These are phyloP conservation scores for Acrobasis consociella DNA, from an alignment of 2,888 invertebrate genomes.

Conservation along the genomic window DNA sequence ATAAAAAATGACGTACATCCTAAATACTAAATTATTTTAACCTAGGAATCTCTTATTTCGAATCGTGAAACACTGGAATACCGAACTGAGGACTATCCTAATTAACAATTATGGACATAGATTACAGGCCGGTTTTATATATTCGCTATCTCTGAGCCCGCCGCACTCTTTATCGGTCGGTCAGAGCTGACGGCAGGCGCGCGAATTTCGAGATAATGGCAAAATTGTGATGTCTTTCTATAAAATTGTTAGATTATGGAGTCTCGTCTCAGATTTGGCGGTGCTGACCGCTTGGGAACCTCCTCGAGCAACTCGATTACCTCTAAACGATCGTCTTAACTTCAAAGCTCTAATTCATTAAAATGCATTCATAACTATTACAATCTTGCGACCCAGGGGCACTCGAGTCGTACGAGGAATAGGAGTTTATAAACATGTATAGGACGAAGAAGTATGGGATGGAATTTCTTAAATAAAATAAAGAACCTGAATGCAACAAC, in stretches of 20 bases:
- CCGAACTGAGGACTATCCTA: conserved; percentile 71
- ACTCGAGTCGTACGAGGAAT: conserved; percentile 46
- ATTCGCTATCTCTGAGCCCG: conserved; percentile 64
- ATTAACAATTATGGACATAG: conserved; percentile 76
- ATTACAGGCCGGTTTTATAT: conserved; percentile 68
- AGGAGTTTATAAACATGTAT: conserved; percentile 35
- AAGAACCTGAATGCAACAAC: conserved; percentile 57
- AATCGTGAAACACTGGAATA: conserved; percentile 73
- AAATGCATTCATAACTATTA: conserved; percentile 30
- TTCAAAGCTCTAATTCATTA: conserved; percentile 29
- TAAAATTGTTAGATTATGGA: conserved; percentile 31
- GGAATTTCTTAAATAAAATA: conserved; percentile 41
- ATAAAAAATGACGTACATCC: conserved; percentile 74
- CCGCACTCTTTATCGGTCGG: conserved; percentile 74
- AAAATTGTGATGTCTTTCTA: conserved; percentile 82
- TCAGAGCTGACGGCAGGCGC: conserved; percentile 60
- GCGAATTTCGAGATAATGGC: conserved; percentile 72
- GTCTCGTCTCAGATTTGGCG: not conserved
- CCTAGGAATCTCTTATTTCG: conserved; percentile 80
- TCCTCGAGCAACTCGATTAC: conserved; percentile 40
- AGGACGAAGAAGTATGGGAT: conserved; percentile 33
- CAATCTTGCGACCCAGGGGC: conserved; percentile 40
- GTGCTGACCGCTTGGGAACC: conserved; percentile 26
- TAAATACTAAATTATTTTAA: conserved; percentile 77
- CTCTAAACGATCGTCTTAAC: conserved; percentile 39